These are phyloP conservation scores for Pipistrellus pipistrellus DNA, from an alignment of 2,797 vertebrate species.

Conservation along the genomic window DNA sequence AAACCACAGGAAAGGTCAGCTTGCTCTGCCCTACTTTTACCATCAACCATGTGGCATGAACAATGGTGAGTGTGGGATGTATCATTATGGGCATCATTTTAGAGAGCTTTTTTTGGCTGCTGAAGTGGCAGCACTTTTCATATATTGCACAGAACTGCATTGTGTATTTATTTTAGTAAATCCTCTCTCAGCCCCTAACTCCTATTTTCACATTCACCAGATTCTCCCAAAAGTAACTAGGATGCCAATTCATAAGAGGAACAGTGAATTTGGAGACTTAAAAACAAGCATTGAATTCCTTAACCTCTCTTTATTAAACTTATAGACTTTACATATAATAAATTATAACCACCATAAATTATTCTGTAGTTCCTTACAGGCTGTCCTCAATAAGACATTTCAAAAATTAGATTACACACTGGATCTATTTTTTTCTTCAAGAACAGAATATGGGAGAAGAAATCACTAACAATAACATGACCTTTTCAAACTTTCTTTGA, in stretches of 20 bases:
- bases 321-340: neutral
- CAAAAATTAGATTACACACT: neutral
- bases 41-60: neutral
- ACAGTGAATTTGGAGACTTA: neutral
- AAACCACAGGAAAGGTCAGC: neutral
- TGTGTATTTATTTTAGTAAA: neutral
- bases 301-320: conserved; percentile 34
- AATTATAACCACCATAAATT: neutral
- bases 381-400: neutral
- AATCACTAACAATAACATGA: neutral
- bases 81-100: neutral
- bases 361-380: neutral
- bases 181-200: neutral
- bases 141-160: neutral
- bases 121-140: neutral
- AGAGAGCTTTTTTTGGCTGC: neutral
- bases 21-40: neutral
- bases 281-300: conserved; percentile 21
- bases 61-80: neutral
- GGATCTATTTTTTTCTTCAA: neutral
- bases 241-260: neutral
- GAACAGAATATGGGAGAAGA: neutral
- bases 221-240: conserved; percentile 7
- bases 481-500: conserved; percentile 35
- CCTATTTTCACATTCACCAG: neutral